A percentile compares a stretch with the other conserved stretches of the same genome.
These are phyloP conservation scores for Apistogramma diplotaenia DNA, from an alignment of 2,113 vertebrate species.

Conservation along the genomic window DNA sequence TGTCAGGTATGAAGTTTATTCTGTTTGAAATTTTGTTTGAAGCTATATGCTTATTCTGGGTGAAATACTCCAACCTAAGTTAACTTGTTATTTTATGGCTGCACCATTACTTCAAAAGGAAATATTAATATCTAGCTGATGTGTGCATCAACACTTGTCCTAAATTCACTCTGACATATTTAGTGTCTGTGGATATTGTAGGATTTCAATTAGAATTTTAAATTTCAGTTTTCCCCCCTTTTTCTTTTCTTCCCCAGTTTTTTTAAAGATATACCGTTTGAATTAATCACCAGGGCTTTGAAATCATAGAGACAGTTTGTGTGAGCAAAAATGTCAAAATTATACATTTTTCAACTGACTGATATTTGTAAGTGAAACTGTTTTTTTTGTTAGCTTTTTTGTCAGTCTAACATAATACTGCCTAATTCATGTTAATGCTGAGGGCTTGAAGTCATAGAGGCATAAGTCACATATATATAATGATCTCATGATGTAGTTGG, in stretches of 20 bases:
- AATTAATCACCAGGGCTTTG: neutral
- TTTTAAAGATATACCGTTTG: neutral
- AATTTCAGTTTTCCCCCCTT: neutral
- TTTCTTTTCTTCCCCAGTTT: too few species aligned
- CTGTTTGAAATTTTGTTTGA: neutral
- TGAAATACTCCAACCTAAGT: neutral
- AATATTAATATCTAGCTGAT: conserved; percentile 5
- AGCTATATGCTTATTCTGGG: neutral
- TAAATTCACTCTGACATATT: neutral
- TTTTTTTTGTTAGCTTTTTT: too few species aligned
- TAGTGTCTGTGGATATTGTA: neutral
- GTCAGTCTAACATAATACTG: neutral
- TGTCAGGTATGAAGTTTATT: neutral
- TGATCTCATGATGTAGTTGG: too few species aligned
- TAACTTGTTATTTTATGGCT: neutral
- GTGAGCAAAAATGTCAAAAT: too few species aligned
- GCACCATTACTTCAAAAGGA: neutral
- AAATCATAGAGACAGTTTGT: neutral
- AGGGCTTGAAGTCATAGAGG: too few species aligned
- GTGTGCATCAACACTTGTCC: neutral
- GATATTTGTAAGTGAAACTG: too few species aligned
- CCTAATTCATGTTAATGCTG: neutral
- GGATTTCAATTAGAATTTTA: neutral
- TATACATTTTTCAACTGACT: too few species aligned
- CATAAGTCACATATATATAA: too few species aligned